Evolutionary conservation across 2,888 invertebrate genomes (phyloP).

Genomic region (Hirtodrosophila duncani): DNA sequence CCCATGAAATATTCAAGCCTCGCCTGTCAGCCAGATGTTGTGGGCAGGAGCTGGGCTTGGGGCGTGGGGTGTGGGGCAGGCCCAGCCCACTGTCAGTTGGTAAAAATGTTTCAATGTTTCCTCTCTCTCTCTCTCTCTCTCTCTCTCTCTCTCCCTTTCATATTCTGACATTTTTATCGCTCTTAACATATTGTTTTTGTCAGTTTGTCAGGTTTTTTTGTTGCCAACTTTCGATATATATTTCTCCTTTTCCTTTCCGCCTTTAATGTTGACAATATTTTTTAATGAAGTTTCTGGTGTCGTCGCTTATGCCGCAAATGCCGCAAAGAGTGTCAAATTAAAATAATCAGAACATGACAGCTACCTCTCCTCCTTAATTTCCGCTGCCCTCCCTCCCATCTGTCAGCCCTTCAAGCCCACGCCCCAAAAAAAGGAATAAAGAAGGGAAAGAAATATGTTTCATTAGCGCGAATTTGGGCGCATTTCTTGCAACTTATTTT

Average conservation of each 20-base stretch:
- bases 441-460: conserved; percentile 39
- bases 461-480: conserved; percentile 65
- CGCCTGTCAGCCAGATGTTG: conserved; percentile 26
- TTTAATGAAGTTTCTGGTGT: conserved; percentile 62
- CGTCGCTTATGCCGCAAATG: too few species aligned
- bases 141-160: not conserved
- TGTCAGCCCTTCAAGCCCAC: conserved; percentile 9
- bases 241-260: conserved; percentile 10
- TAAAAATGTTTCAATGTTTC: conserved; percentile 15
- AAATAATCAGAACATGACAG: conserved; percentile 73
- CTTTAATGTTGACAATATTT: conserved; percentile 57
- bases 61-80: conserved; percentile 12
- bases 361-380: conserved; percentile 54
- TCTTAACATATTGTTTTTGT: conserved; percentile 49
- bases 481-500: conserved; percentile 62
- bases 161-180: conserved; percentile 46
- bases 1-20: conserved; percentile 44
- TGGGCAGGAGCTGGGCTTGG: conserved; percentile 6
- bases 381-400: not conserved
- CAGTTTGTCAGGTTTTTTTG: conserved; percentile 21
- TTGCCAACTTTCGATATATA: conserved; percentile 22
- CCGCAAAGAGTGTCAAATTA: conserved; percentile 69
- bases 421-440: conserved; percentile 17
- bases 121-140: not conserved
- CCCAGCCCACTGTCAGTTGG: conserved; percentile 36